Evolutionary conservation across 1,140 invertebrate genomes (phyloP).

Genomic region (Phthorimaea operculella): DNA sequence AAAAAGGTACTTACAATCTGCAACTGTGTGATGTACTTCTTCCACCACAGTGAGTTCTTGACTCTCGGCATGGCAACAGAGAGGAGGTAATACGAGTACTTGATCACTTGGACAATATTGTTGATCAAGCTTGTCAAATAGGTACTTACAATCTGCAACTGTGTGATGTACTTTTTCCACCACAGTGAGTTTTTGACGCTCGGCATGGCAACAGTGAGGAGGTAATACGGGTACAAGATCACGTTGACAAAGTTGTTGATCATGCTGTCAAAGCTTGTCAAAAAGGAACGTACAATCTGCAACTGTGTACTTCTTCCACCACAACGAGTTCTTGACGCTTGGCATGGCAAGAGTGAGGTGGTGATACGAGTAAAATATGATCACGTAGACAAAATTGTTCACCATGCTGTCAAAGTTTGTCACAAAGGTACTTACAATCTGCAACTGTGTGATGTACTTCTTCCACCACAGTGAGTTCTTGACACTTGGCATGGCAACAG

Average conservation of each 20-base stretch:
- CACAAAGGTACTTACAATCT: slow-evolving; percentile 71
- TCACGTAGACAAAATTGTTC: too few relatives aligned
- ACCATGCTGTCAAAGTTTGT: too few relatives aligned
- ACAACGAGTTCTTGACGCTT: slow-evolving; percentile 69
- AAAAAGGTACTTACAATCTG: slow-evolving; percentile 72
- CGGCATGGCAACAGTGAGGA: slow-evolving; percentile 70
- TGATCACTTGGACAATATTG: too few relatives aligned
- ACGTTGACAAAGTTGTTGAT: too few relatives aligned
- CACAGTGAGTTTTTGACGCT: slow-evolving; percentile 70
- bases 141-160: slow-evolving; percentile 73
- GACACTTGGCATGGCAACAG: slow-evolving; percentile 69
- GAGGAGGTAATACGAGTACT: slow-evolving; percentile 82
- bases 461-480: slow-evolving; percentile 76
- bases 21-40: slow-evolving; percentile 79
- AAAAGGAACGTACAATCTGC: slow-evolving; percentile 72
- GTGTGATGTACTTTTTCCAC: slow-evolving; percentile 82
- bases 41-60: slow-evolving; percentile 74
- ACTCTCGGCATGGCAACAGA: slow-evolving; percentile 70
- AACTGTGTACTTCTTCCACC: slow-evolving; percentile 81
- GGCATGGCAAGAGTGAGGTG: slow-evolving; percentile 70
- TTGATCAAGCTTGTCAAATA: too few relatives aligned
- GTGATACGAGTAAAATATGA: slow-evolving; percentile 88
- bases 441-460: slow-evolving; percentile 78
- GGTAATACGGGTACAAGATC: slow-evolving; percentile 86
- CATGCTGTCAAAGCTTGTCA: too few relatives aligned